Conservation (phyloP, 2,113 vertebrate genomes). For the Erpornis zantholeuca region DNA sequence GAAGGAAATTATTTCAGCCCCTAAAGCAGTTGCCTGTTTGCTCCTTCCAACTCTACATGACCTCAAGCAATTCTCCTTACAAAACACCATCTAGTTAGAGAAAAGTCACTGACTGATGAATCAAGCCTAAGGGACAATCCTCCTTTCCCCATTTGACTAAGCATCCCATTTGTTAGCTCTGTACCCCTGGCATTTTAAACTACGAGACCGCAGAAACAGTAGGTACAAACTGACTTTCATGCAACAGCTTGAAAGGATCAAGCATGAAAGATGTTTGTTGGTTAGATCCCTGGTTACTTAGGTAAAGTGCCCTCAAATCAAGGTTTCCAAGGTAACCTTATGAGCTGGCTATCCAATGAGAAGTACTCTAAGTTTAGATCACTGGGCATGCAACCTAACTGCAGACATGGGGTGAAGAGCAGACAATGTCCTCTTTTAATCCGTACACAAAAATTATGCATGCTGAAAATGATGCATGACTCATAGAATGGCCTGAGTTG, state of each 20-base stretch:
- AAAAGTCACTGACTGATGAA: neutral
- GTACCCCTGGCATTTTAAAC: neutral
- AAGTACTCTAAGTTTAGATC: neutral
- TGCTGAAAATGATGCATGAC: neutral
- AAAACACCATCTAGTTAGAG: neutral
- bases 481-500: neutral
- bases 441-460: neutral
- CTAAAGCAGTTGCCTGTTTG: neutral
- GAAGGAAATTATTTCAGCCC: neutral
- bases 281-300: neutral
- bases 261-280: neutral
- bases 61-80: neutral
- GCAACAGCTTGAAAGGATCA: neutral
- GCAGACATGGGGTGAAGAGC: neutral
- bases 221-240: neutral
- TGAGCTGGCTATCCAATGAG: neutral
- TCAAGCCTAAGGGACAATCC: neutral
- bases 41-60: neutral
- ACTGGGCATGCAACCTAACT: neutral
- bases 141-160: neutral
- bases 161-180: neutral
- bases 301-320: neutral
- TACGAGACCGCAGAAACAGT: neutral
- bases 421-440: neutral
- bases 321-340: neutral